phyloP scores from a whole-genome alignment of 2,113 vertebrate genomes.

The Pantherophis guttatus region DNA sequence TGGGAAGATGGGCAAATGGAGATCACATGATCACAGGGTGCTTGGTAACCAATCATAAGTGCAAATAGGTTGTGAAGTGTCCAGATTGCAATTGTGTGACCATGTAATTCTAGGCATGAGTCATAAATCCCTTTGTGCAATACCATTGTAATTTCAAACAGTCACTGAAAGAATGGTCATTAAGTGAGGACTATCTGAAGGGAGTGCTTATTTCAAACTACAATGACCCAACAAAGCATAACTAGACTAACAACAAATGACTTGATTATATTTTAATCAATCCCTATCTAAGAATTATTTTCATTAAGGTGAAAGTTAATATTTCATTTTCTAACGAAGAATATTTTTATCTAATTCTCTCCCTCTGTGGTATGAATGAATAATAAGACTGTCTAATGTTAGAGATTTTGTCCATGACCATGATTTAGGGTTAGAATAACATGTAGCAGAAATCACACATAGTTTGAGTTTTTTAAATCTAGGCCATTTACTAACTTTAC shows the following conservation, averaged over 20 bases:
- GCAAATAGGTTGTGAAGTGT: neutral
- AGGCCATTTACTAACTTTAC: slow-evolving; percentile 44
- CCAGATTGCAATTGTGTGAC: neutral
- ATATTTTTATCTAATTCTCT: neutral
- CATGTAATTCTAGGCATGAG: neutral
- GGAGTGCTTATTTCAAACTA: neutral
- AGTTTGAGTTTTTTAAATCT: neutral
- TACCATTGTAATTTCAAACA: neutral
- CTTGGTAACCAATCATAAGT: neutral
- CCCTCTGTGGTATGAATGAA: neutral
- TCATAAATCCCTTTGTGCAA: neutral
- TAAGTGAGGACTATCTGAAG: too few species aligned
- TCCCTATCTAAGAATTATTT: neutral
- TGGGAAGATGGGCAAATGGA: neutral
- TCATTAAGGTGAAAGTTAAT: neutral
- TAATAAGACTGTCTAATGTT: neutral
- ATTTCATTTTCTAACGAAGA: neutral
- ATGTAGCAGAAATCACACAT: neutral
- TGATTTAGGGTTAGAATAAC: neutral
- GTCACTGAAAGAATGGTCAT: too few species aligned
- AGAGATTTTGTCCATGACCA: neutral
- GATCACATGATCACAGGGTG: neutral
- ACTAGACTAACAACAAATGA: neutral
- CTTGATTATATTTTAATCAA: neutral
- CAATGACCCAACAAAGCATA: neutral